Evolutionary conservation across 2,797 vertebrate species (phyloP), one percentile per base, ranked within the genome.

Genomic region (Muraenolepis orangiensis): DNA sequence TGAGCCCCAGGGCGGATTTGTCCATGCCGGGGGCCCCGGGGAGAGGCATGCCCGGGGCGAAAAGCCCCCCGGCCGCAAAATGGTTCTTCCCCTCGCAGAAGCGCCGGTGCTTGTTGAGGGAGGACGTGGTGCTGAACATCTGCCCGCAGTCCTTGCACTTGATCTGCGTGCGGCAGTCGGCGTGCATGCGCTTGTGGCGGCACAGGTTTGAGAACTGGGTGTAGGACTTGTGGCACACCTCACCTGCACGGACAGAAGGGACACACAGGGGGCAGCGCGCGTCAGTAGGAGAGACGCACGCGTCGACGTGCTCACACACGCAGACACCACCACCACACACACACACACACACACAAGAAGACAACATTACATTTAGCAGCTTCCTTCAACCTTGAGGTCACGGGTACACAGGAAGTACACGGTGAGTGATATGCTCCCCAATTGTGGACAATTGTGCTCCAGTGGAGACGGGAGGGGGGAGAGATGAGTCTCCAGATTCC

Each of bases 121-220:
- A 99, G 78, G 98, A 99, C 79, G 98, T 99, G 93, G 98, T 99
- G 95, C 98, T 99, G 95, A 99, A 99, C 97, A 99, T 98, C 94
- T 99, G 98, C 87, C 98, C 97, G 85, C 98, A 99, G 95, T 99
- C 98, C 93, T 99, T 99, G 94, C 98, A 99, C 93, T 99, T 99
- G 93, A 99, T 99, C 95, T 99, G 98, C 76, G 98, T 99, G 90
- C 98, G 96, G 94, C 98, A 99, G 95, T 99, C 98, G 73, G 98
- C 98, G 81, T 99, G 98, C 98, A 99, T 99, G 86, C 98, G 96
- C 93, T 99, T 99, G 94, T 99, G 98, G 86, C 98, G 97, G 90
- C 98, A 99, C 92, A 99, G 95, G 93, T 99, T 99, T 81, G 98
- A 99, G 95, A 99, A 99, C 94, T 99, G 98, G 87, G 98, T 99